These are phyloP conservation scores for Sternotherus odoratus DNA, from an alignment of 2,797 vertebrate genomes.

Conservation along the genomic window DNA sequence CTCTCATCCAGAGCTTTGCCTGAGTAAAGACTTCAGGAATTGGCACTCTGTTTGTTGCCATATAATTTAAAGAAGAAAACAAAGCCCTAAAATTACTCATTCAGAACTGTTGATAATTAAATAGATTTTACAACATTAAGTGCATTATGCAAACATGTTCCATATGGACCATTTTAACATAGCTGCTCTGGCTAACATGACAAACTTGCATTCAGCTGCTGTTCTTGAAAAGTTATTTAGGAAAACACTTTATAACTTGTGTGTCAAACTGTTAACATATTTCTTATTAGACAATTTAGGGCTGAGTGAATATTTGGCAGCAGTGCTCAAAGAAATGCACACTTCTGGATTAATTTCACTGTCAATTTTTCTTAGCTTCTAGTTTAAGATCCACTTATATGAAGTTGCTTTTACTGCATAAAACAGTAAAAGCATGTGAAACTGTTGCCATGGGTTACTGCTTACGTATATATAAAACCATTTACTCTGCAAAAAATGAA, in stretches of 20 bases:
- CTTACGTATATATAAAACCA: conserved; percentile 1
- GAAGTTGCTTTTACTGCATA: not conserved
- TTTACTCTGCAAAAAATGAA: not conserved
- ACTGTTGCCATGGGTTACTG: conserved; percentile 23
- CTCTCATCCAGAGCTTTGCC: not conserved
- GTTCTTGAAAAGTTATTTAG: conserved; percentile 35
- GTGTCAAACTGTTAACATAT: not conserved
- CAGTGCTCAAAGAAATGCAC: rapidly evolving
- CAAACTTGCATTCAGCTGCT: conserved; percentile 30
- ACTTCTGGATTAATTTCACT: not conserved
- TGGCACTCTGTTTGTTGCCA: not conserved
- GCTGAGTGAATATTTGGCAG: not conserved
- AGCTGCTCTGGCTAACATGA: conserved; percentile 3
- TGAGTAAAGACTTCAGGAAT: not conserved
- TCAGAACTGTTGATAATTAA: not conserved
- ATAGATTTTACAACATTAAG: not conserved
- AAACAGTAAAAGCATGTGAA: not conserved
- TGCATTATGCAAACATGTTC: not conserved
- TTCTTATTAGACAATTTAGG: not conserved
- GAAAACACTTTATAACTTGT: conserved; percentile 39
- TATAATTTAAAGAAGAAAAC: not conserved
- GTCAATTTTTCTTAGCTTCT: not conserved
- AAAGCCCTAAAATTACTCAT: not conserved
- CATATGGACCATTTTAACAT: not conserved
- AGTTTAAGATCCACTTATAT: not conserved